A percentile compares a stretch with the other conserved stretches of the same genome.
Conservation (phyloP, 2,888 invertebrate genomes). For the Euzetes globulus region DNA sequence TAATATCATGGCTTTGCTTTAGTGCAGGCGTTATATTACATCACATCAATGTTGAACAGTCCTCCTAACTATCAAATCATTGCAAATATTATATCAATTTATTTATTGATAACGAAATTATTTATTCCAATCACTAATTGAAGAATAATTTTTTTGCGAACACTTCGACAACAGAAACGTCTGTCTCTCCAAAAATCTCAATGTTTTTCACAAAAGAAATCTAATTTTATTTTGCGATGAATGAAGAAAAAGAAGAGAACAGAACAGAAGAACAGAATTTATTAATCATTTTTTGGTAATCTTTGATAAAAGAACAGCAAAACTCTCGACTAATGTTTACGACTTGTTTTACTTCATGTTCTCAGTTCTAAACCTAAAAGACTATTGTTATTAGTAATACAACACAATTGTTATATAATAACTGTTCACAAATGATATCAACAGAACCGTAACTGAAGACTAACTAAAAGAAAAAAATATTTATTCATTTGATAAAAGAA, state of each 20-base stretch:
- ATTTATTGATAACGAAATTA: background rate
- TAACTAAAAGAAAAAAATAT: too few species aligned
- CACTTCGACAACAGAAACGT: too few species aligned
- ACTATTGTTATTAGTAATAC: background rate
- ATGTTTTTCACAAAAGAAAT: background rate
- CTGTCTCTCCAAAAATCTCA: background rate
- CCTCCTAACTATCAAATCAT: background rate
- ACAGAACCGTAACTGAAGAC: too few species aligned
- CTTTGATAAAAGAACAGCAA: background rate
- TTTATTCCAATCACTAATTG: background rate
- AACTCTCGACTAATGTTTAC: background rate
- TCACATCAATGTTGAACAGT: background rate
- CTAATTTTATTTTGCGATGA: background rate
- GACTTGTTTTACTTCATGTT: background rate
- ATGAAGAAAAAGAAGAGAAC: background rate
- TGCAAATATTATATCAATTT: background rate
- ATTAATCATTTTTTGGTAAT: background rate
- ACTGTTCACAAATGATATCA: background rate
- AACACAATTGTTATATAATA: background rate
- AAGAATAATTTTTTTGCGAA: background rate
- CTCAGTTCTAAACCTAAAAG: background rate
- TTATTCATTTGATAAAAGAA: too few species aligned
- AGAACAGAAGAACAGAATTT: background rate
- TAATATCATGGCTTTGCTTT: conserved; percentile 2
- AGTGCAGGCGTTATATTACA: conserved; percentile 8